Evolutionary conservation across 1,140 invertebrate genomes (phyloP).

Genomic region (Aphaenogaster floridana): DNA sequence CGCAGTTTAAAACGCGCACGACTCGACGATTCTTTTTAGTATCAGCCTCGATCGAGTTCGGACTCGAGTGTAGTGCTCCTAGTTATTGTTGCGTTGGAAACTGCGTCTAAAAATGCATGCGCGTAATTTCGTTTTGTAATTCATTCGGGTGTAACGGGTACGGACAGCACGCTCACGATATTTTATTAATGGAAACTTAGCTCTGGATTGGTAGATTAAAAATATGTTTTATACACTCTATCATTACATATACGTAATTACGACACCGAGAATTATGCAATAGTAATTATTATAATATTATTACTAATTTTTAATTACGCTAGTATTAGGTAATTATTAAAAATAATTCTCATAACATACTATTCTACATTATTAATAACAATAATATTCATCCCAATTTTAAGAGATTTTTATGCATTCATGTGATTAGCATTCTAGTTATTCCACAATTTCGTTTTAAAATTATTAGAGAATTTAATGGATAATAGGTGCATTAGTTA

Average conservation of each 20-base stretch:
- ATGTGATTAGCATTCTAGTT: not conserved
- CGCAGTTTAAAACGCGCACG: constrained; percentile 59
- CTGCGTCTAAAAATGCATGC: not conserved
- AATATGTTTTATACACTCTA: not conserved
- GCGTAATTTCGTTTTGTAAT: constrained; percentile 10
- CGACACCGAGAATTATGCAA: not conserved
- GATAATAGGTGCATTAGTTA: not conserved
- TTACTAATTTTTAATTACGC: not conserved
- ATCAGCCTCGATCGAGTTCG: constrained; percentile 40
- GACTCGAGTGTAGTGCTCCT: not conserved
- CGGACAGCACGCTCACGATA: not conserved
- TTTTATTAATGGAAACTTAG: not conserved
- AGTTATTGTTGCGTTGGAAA: constrained; percentile 11
- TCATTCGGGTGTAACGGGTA: constrained; percentile 25
- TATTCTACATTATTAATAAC: not conserved
- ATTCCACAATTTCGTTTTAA: not conserved
- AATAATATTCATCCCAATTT: not conserved
- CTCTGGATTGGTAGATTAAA: not conserved
- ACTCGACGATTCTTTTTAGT: constrained; percentile 44
- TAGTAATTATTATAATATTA: not conserved
- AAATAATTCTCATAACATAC: not conserved
- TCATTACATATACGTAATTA: not conserved
- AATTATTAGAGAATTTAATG: not conserved
- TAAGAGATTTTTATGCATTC: not conserved
- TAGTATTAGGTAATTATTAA: not conserved